A percentile compares a stretch with the other conserved stretches of the same genome.
Evolutionary conservation across 2,888 invertebrate species (phyloP).

Genomic region (Rhaphigaster nebulosa): DNA sequence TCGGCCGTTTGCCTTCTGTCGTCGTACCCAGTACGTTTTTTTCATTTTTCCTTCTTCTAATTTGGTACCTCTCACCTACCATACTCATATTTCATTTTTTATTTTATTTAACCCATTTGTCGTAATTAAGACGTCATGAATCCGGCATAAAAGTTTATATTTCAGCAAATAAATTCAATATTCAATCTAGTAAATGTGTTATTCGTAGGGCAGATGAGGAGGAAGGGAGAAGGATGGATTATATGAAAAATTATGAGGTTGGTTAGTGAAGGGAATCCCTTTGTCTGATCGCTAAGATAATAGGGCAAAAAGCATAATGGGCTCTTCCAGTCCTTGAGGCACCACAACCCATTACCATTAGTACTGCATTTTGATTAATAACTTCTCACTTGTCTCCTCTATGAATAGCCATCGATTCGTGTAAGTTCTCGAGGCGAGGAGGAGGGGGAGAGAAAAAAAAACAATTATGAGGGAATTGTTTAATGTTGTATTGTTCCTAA

Average conservation of each 20-base stretch:
- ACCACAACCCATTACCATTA: neutral
- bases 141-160: too few relatives aligned
- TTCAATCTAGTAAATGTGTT: neutral
- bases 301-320: conserved; percentile 20
- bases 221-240: neutral
- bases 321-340: neutral
- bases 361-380: neutral
- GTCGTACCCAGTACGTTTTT: too few relatives aligned
- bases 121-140: too few relatives aligned
- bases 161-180: neutral
- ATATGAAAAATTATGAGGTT: conserved; percentile 31
- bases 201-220: neutral
- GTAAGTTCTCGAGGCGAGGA: neutral
- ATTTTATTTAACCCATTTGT: too few relatives aligned
- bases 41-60: too few relatives aligned
- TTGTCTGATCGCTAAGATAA: neutral
- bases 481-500: neutral
- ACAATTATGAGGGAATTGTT: neutral
- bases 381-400: neutral
- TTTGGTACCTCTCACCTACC: too few relatives aligned
- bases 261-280: conserved; percentile 32
- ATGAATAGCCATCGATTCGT: conserved; percentile 14
- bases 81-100: too few relatives aligned
- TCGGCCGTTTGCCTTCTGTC: too few relatives aligned
- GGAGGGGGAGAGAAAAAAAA: neutral